Evolutionary conservation across 2,113 vertebrate species (phyloP).

Genomic region (Zeus faber): DNA sequence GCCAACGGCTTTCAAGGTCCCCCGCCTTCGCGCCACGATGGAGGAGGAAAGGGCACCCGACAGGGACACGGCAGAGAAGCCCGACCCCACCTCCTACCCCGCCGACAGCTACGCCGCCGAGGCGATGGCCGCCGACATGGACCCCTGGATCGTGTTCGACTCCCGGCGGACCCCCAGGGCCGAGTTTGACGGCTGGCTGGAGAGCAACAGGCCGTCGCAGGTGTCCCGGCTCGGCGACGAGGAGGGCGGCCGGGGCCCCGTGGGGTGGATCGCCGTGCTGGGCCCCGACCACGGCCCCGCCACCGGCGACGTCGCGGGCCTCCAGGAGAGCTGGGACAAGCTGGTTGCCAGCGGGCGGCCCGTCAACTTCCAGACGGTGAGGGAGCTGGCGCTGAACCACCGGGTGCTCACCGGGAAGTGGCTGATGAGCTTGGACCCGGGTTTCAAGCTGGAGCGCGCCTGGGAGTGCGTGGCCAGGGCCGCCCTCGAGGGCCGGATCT

Average conservation of each 20-base stretch:
- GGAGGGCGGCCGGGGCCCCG: conserved; percentile 59
- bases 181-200: conserved; percentile 83
- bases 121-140: conserved; percentile 88
- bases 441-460: conserved; percentile 88
- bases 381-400: conserved; percentile 85
- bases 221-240: conserved; percentile 77
- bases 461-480: conserved; percentile 85
- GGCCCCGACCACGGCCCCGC: conserved; percentile 66
- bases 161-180: conserved; percentile 75
- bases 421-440: conserved; percentile 85
- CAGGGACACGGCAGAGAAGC: conserved; percentile 28
- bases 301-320: conserved; percentile 67
- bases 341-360: conserved; percentile 76
- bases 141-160: conserved; percentile 88
- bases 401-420: conserved; percentile 83
- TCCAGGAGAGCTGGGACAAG: conserved; percentile 85
- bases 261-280: conserved; percentile 83
- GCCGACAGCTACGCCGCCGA: conserved; percentile 82
- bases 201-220: conserved; percentile 83
- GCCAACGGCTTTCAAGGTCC: not conserved
- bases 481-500: conserved; percentile 77
- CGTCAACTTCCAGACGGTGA: conserved; percentile 76
- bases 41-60: conserved; percentile 44
- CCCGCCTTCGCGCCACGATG: conserved; percentile 23
- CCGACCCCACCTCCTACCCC: conserved; percentile 32